A percentile compares a stretch with the other conserved stretches of the same genome.
phyloP scores from a whole-genome alignment of 1,140 invertebrate species.

The Myzus persicae region DNA sequence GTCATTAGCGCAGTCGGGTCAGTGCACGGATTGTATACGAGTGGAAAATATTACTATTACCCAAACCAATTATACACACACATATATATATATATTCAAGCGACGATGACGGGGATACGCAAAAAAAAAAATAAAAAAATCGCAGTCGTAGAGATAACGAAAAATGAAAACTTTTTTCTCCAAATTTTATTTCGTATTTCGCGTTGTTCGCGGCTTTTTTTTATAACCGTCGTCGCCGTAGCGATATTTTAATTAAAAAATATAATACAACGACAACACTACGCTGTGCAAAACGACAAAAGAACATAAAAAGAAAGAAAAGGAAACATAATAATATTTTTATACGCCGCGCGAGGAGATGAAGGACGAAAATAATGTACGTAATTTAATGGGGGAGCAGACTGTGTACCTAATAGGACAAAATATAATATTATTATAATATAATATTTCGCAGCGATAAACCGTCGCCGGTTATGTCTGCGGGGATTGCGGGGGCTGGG shows the following conservation, averaged over 20 bases:
- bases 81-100: background rate
- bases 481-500: background rate
- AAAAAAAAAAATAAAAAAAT: background rate
- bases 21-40: background rate
- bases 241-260: constrained; percentile 30
- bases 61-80: background rate
- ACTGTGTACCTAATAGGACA: background rate
- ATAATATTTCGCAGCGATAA: background rate
- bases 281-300: background rate
- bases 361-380: background rate
- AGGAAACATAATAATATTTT: background rate
- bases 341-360: background rate
- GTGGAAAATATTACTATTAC: background rate
- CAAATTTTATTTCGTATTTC: background rate
- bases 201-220: background rate
- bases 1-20: constrained; percentile 32
- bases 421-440: background rate
- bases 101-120: background rate
- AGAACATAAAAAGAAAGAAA: background rate
- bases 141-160: background rate
- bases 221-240: background rate
- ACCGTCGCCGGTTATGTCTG: background rate
- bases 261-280: too few species aligned
- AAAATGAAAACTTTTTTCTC: background rate
- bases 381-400: background rate